Base-by-base conservation (phyloP, 1,140 invertebrate genomes). In the Caenorhabditis latens region DNA sequence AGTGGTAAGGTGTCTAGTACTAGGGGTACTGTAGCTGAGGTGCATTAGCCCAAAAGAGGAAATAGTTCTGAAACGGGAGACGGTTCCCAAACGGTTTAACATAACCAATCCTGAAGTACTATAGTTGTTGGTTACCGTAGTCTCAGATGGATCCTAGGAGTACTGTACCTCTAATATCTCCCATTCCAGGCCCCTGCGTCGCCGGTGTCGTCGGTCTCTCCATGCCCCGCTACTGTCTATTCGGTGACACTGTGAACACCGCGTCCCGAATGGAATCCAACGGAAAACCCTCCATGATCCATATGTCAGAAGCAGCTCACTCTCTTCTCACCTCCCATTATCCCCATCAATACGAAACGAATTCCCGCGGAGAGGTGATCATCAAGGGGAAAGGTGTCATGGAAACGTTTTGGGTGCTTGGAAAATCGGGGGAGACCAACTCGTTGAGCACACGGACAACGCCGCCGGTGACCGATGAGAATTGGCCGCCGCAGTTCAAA, bases 181-280 rank as follows among this genome's bases (percentile, higher is more conserved):
- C 4, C 16, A 16, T 58, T 89, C 65, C 57, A 93, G 92, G 92
- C 19, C 88, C 91, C 13, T 91, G 91, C 7, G 92, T 92, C 86
- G 91, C 92, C 61, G 92, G 93, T 13, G 92, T 93, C 57, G 93
- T 93, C 14, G 93, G 93, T n/a, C 82, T 92, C 8, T 91, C 92
- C 11, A 93, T 93, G 93, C 93, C 93, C 14, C 83, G 93, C 14
- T 93, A 93, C 86, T 93, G 93, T 89, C 82, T 93, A 40, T 98
- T 98, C 93, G 97, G 96, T 0, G 97, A 98, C 93, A 97, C 96
- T 1, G 96, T 98, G 13, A 98, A 98, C 92, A 97, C 96, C 13
- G 96, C 96, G 0, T 95, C 95, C 0, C 94, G 96, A 89, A 97
- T 98, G 96, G 96, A 98, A 93, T 93, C 91, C 32, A 94, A 90